Conservation (phyloP, 2,888 invertebrate species). For the Tubiluchus corallicola region DNA sequence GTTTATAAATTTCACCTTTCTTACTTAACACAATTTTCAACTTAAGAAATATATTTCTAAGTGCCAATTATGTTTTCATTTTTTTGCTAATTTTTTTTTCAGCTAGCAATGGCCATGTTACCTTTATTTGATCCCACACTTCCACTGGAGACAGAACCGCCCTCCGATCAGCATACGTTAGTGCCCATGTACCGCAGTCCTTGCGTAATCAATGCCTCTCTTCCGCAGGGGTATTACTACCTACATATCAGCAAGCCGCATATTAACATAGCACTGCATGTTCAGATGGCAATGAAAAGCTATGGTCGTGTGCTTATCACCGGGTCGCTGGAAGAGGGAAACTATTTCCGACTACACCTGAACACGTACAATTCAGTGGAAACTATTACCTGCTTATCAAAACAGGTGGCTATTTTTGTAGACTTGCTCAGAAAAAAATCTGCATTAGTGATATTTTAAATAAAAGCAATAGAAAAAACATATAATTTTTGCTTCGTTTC, state of each 20-base stretch:
- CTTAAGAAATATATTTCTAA: too few relatives aligned
- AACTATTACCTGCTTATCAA: conserved; percentile 27
- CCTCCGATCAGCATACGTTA: conserved; percentile 24
- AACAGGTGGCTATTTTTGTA: too few relatives aligned
- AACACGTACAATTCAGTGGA: conserved; percentile 28
- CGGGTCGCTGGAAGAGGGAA: conserved; percentile 19
- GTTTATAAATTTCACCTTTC: too few relatives aligned
- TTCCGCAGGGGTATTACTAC: too few relatives aligned
- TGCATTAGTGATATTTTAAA: too few relatives aligned
- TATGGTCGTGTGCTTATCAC: conserved; percentile 24
- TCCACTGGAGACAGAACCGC: conserved; percentile 19
- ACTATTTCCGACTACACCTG: conserved; percentile 27
- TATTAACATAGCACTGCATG: conserved; percentile 19
- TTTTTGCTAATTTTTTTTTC: conserved; percentile 11
- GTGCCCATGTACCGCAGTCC: conserved; percentile 29
- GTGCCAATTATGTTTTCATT: neutral
- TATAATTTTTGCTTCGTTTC: too few relatives aligned
- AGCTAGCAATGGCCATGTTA: conserved; percentile 27
- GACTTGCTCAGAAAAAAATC: too few relatives aligned
- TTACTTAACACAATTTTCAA: too few relatives aligned
- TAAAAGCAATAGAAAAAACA: too few relatives aligned
- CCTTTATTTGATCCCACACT: conserved; percentile 27
- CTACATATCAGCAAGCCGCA: conserved; percentile 27
- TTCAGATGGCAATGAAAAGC: conserved; percentile 19
- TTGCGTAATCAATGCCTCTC: conserved; percentile 21